Conservation (phyloP, 2,113 vertebrate genomes). For the Thamnaconus septentrionalis region DNA sequence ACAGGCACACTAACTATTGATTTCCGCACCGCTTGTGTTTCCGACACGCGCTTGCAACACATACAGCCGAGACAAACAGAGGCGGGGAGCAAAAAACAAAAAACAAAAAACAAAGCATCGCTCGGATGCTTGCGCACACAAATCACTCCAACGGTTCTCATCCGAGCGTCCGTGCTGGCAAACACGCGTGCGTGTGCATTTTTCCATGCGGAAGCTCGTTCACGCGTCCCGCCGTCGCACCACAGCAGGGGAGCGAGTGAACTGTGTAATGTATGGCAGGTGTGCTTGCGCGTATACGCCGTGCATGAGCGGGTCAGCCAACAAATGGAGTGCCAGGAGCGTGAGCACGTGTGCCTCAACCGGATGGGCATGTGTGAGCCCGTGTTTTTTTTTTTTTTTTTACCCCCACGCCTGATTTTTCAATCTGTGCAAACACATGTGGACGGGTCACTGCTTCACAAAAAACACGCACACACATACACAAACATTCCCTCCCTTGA, state of each 20-base stretch:
- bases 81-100: not conserved
- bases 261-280: not conserved
- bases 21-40: not conserved
- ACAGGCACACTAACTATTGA: conserved; percentile 29
- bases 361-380: conserved; percentile 20
- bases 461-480: not conserved
- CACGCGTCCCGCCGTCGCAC: not conserved
- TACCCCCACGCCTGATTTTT: conserved; percentile 32
- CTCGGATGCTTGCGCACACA: not conserved
- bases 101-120: not conserved
- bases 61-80: not conserved
- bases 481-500: not conserved
- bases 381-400: not conserved
- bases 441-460: conserved; percentile 31
- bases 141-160: conserved; percentile 8
- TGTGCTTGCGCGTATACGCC: not conserved
- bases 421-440: conserved; percentile 56
- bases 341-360: not conserved
- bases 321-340: not conserved
- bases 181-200: conserved; percentile 15
- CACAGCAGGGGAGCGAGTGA: not conserved
- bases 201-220: conserved; percentile 3
- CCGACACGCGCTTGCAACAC: not conserved
- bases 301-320: conserved; percentile 2
- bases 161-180: not conserved